Conservation (phyloP, 1,140 invertebrate genomes). For the Brachionus angularis region DNA sequence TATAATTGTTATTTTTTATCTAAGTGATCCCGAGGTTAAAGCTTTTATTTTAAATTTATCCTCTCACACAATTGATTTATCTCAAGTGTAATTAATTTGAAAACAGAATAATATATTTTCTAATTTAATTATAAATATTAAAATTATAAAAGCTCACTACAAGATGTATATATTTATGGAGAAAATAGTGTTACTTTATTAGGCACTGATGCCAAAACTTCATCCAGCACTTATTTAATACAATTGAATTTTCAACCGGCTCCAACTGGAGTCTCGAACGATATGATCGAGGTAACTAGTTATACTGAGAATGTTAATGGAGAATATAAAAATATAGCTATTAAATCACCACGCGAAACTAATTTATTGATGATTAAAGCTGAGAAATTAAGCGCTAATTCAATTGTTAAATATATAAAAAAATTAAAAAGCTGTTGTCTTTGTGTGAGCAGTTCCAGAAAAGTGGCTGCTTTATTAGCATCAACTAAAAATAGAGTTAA, state of each 20-base stretch:
- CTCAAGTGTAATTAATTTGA: constrained; percentile 23
- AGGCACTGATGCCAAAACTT: constrained; percentile 25
- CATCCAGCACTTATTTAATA: neutral
- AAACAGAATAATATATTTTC: neutral
- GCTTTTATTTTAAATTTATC: constrained; percentile 41
- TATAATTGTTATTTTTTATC: neutral
- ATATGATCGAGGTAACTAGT: constrained; percentile 16
- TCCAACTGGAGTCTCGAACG: neutral
- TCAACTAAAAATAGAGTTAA: constrained; percentile 13
- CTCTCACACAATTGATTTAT: constrained; percentile 31
- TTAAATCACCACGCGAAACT: constrained; percentile 23
- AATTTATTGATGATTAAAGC: constrained; percentile 40
- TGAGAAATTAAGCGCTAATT: constrained; percentile 17
- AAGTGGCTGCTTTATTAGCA: constrained; percentile 11
- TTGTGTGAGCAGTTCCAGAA: constrained; percentile 35
- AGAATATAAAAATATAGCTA: too few species aligned
- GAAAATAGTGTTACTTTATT: constrained; percentile 28
- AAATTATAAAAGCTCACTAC: constrained; percentile 11
- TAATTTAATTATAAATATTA: too few species aligned
- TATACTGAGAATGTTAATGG: constrained; percentile 21
- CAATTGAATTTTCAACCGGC: constrained; percentile 13
- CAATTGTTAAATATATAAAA: constrained; percentile 28
- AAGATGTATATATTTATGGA: constrained; percentile 36
- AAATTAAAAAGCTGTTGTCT: constrained; percentile 25
- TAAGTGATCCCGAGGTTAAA: constrained; percentile 36